These are phyloP conservation scores for Brachyalestes nurse DNA, from an alignment of 2,797 vertebrate species.

Conservation along the genomic window DNA sequence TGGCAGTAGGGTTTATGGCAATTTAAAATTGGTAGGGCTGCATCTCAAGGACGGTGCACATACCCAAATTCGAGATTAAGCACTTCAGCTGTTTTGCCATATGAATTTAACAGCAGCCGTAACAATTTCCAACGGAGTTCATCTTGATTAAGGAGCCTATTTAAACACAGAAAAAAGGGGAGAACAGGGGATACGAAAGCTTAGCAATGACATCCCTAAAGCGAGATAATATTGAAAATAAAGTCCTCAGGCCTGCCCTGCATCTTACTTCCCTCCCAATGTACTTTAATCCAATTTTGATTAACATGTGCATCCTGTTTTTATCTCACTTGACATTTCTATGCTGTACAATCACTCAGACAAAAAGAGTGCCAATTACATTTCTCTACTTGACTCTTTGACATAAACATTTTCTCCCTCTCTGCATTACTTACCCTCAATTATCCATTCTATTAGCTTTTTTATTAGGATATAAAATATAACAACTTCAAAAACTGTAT, in stretches of 20 bases:
- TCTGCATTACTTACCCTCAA: background rate
- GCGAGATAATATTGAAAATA: background rate
- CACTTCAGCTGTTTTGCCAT: background rate
- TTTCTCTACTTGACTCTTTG: background rate
- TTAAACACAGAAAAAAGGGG: background rate
- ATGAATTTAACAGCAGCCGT: background rate
- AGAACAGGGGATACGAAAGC: too few relatives aligned
- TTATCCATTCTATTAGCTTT: background rate
- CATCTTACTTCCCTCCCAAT: background rate
- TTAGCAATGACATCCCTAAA: background rate
- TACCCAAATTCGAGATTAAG: background rate
- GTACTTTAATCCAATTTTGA: background rate
- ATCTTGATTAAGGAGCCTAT: background rate
- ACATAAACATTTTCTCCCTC: background rate
- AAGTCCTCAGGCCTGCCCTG: background rate
- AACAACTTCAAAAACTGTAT: background rate
- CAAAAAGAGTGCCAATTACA: background rate
- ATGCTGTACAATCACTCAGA: constrained; percentile 4
- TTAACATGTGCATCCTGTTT: background rate
- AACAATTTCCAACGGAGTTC: background rate
- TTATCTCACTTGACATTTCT: background rate
- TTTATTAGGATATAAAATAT: background rate
- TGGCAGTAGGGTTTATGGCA: background rate
- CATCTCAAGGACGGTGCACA: background rate
- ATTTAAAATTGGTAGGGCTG: background rate